Conservation (phyloP, 2,113 vertebrate genomes). For the Dasyprocta punctata region DNA sequence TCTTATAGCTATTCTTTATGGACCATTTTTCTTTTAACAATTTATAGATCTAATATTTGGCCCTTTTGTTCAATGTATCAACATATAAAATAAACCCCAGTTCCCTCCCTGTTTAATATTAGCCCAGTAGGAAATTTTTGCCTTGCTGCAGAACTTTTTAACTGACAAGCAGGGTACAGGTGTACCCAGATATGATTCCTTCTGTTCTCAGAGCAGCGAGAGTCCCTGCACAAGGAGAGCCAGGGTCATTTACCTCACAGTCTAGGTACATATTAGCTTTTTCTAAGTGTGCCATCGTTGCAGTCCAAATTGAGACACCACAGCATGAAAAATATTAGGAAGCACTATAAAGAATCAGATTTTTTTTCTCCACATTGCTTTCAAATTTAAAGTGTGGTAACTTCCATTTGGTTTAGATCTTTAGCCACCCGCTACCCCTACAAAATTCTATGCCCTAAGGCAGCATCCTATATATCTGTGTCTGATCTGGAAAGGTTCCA, state of each 20-base stretch:
- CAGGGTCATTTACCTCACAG: not conserved
- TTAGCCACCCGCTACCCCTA: not conserved
- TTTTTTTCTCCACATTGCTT: constrained; percentile 61
- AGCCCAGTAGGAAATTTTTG: constrained; percentile 27
- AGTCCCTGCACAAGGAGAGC: not conserved
- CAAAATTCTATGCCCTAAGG: not conserved
- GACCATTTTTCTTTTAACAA: constrained; percentile 40
- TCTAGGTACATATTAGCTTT: constrained; percentile 10
- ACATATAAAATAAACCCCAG: not conserved
- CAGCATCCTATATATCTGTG: not conserved
- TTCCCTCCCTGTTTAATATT: not conserved
- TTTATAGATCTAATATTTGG: constrained; percentile 37
- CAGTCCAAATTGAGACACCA: not conserved
- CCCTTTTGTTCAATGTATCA: not conserved
- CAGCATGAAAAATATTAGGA: constrained; percentile 3
- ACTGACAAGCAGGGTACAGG: not conserved
- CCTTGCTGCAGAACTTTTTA: constrained; percentile 43
- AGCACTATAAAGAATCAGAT: not conserved
- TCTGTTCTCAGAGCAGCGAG: not conserved
- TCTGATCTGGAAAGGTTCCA: not conserved
- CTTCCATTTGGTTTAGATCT: not conserved
- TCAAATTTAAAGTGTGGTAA: constrained; percentile 45
- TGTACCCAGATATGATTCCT: not conserved
- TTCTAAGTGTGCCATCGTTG: not conserved
- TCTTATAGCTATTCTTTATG: constrained; percentile 3